A percentile compares a stretch with the other conserved stretches of the same genome.
Conservation (phyloP, 2,113 vertebrate genomes). For the Tachysurus fulvidraco region DNA sequence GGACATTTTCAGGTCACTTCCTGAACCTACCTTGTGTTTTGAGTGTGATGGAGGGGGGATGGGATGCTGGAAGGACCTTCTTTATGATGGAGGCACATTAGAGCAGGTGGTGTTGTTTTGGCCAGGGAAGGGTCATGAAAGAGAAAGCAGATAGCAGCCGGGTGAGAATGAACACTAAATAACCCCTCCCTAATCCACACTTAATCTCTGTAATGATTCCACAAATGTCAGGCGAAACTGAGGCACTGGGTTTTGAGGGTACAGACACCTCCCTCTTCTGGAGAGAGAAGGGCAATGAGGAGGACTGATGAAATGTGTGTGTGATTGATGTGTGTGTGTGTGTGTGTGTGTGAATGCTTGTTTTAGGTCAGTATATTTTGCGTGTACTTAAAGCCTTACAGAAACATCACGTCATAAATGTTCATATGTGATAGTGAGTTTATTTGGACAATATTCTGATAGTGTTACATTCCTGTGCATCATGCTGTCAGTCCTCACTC, state of each 20-base stretch:
- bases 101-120: conserved; percentile 27
- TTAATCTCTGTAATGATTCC: conserved; percentile 63
- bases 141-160: conserved; percentile 16
- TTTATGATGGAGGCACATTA: neutral
- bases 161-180: conserved; percentile 25
- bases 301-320: neutral
- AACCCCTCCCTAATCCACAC: conserved; percentile 54
- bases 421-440: neutral
- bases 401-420: neutral
- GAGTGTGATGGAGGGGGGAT: neutral
- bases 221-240: conserved; percentile 41
- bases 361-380: neutral
- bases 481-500: neutral
- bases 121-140: neutral
- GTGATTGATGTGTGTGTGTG: neutral
- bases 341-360: neutral
- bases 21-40: neutral
- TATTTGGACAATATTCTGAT: neutral
- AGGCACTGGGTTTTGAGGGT: conserved; percentile 18
- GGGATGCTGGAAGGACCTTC: neutral
- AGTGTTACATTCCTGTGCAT: neutral
- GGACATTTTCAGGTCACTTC: neutral
- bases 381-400: neutral
- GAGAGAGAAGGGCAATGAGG: neutral
- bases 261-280: conserved; percentile 38